phyloP scores from a whole-genome alignment of 2,797 vertebrate species.

The Gorsachius magnificus region DNA sequence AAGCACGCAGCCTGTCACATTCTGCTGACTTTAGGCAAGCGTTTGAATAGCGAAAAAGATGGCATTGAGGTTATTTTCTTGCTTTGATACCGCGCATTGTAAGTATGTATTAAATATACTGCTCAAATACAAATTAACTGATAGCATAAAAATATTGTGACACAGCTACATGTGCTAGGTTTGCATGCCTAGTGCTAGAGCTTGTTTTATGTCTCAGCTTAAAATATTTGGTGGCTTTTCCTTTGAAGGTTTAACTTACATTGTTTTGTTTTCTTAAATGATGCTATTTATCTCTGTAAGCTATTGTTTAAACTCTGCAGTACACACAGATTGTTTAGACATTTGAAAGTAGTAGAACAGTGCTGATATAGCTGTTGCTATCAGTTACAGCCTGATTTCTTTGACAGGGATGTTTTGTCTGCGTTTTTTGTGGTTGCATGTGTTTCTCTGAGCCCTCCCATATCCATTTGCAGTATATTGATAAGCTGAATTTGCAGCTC shows the following conservation, averaged over 20 bases:
- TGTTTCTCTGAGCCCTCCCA: background rate
- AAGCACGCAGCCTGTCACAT: background rate
- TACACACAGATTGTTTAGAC: background rate
- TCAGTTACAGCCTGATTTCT: background rate
- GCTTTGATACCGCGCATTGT: rapidly evolving
- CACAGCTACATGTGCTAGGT: background rate
- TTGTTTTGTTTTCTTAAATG: background rate
- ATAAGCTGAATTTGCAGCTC: background rate
- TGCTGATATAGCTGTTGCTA: background rate
- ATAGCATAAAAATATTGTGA: background rate
- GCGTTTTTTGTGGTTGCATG: background rate
- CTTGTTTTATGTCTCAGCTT: background rate
- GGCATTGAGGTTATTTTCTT: background rate
- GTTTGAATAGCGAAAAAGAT: background rate
- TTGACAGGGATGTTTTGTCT: background rate
- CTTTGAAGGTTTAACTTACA: background rate
- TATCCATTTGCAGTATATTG: background rate
- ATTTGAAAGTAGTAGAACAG: background rate
- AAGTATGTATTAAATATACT: background rate
- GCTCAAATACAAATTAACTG: background rate
- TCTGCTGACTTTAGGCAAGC: background rate
- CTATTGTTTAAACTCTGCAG: background rate
- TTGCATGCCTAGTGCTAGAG: background rate
- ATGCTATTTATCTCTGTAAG: background rate
- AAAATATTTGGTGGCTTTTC: background rate